Evolutionary conservation across 92 coral and sea anemone species (phyloP).

Genomic region (Zoanthus sansibaricus): DNA sequence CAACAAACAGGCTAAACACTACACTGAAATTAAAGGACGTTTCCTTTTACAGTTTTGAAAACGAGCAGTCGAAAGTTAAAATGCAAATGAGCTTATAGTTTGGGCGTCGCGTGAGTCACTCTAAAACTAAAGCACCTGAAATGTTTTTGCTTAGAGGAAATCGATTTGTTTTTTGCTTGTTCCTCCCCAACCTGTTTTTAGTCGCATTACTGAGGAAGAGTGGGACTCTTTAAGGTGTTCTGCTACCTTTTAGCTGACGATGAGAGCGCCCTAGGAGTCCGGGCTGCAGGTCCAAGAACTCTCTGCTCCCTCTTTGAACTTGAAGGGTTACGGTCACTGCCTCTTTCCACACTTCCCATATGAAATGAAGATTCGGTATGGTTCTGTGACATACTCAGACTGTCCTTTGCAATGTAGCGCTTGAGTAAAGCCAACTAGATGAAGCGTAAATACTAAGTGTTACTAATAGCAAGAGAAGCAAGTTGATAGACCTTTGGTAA

Average conservation of each 20-base stretch:
- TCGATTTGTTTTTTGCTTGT: not conserved
- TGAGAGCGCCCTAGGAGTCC: slow-evolving; percentile 69
- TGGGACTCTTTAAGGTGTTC: not conserved
- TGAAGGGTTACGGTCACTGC: slow-evolving; percentile 21
- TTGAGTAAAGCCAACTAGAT: slow-evolving; percentile 30
- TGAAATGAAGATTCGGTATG: not conserved
- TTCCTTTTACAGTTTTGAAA: slow-evolving; percentile 10
- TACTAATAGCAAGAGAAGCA: slow-evolving; percentile 20
- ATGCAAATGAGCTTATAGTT: slow-evolving; percentile 61
- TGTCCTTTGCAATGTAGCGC: slow-evolving; percentile 11
- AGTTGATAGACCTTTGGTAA: not conserved
- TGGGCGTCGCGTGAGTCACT: slow-evolving; percentile 53
- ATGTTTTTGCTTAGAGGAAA: not conserved
- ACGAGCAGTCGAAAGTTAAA: slow-evolving; percentile 70
- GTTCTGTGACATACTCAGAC: slow-evolving; percentile 17
- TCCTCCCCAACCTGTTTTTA: not conserved
- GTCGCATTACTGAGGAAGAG: not conserved
- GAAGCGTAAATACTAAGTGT: slow-evolving; percentile 29
- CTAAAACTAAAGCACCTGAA: not conserved
- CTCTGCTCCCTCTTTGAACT: slow-evolving; percentile 39
- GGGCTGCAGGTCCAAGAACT: slow-evolving; percentile 32
- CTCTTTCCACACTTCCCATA: slow-evolving; percentile 33
- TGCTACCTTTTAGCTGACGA: slow-evolving; percentile 72
- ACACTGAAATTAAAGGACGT: not conserved
- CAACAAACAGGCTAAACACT: slow-evolving; percentile 1